phyloP scores from a whole-genome alignment of 2,797 vertebrate genomes.

The Bovichtus diacanthus region DNA sequence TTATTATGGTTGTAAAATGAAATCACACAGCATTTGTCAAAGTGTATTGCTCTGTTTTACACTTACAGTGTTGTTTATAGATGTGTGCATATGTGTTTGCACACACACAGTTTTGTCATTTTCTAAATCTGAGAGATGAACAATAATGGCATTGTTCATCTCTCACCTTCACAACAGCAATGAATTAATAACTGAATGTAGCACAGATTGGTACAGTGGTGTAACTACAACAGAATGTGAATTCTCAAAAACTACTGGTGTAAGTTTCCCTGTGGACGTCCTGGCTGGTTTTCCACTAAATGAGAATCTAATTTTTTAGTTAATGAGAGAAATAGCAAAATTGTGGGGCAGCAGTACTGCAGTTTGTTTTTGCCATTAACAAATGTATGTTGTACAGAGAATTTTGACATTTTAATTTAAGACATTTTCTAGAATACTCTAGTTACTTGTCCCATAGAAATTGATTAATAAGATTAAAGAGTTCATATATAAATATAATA shows the following conservation, averaged over 20 bases:
- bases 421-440: neutral
- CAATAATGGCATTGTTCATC: slow-evolving; percentile 5
- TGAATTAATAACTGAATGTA: slow-evolving; percentile 7
- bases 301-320: slow-evolving; percentile 9
- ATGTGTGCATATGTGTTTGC: slow-evolving; percentile 46
- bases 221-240: slow-evolving; percentile 1
- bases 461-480: too few species aligned
- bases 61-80: slow-evolving; percentile 25
- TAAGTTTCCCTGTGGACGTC: neutral
- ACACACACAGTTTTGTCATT: slow-evolving; percentile 37
- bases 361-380: neutral
- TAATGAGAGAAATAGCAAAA: slow-evolving; percentile 16
- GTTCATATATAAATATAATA: too few species aligned
- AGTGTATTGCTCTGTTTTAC: slow-evolving; percentile 45
- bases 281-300: neutral
- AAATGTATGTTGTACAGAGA: neutral
- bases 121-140: slow-evolving; percentile 20
- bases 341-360: neutral
- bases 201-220: neutral
- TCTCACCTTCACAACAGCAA: slow-evolving; percentile 16
- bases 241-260: neutral
- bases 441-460: neutral
- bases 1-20: slow-evolving; percentile 59
- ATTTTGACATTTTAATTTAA: neutral
- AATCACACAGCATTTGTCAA: slow-evolving; percentile 53